Evolutionary conservation across 2,797 vertebrate genomes (phyloP), one percentile per base, ranked within the genome.

Genomic region (Synaphobranchus kaupii): DNA sequence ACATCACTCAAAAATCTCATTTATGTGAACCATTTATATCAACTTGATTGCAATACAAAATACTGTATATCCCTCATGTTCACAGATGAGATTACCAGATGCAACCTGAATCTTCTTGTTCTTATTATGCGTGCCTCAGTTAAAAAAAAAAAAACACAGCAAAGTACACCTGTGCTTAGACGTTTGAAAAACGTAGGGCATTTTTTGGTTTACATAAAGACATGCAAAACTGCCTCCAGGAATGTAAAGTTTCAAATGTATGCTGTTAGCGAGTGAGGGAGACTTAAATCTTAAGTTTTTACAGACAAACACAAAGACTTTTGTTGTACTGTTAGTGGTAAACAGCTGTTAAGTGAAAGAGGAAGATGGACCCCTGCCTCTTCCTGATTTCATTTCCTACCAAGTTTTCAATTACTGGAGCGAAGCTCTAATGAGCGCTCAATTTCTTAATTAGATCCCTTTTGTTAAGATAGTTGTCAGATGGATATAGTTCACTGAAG

Each of bases 371-470:
- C 50, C 82, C 82, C 82, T 83, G n/a, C 82, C 28, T 56, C 52
- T 83, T 50, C 10, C 82, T n/a, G 81, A 83, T 54, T 83, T 83
- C 48, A 83, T 48, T 54, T 83, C 81, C 81, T 54, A 83, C 50
- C 25, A 52, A n/a, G 50, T 84, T 87, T 87, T 71, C 66, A 20
- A 48, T 80, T 68, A 80, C 44, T 22, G 47, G 47, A 54, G 86
- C 47, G 58, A 73, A 58, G 31, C 63, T 7, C n/a, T 66, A 84
- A 60, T 63, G 66, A 84, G 83, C 66, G 48, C 68, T 44, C 82
- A 39, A 87, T 87, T 87, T 84, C 68, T 84, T 84, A 50, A 84
- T 87, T 87, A 87, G 50, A 84, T 84, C 66, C 56, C 73, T 34
- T 76, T 87, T 87, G 54, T n/a, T 82, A 84, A 84, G 86, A 84